Evolutionary conservation across 2,888 invertebrate genomes (phyloP).

Genomic region (Lepidochrysops patricia): DNA sequence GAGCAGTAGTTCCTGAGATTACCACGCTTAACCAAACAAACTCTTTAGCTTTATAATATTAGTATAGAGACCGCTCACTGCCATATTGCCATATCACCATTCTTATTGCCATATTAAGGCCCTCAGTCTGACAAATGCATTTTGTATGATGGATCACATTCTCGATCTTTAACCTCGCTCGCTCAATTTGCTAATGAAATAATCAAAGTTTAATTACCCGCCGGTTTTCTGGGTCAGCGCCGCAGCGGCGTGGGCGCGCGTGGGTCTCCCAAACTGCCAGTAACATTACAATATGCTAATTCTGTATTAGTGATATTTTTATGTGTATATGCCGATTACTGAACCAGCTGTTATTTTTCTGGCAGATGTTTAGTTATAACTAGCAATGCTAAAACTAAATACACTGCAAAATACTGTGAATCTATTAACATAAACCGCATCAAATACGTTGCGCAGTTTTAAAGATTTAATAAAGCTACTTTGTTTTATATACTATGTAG

Average conservation of each 20-base stretch:
- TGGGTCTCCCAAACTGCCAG: background rate
- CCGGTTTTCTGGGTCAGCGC: slow-evolving; percentile 24
- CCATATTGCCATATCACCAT: no score
- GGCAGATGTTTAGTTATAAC: no score
- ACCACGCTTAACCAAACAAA: no score
- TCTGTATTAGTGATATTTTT: background rate
- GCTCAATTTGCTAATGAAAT: slow-evolving; percentile 19
- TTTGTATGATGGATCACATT: background rate
- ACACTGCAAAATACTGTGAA: no score
- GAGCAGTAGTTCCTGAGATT: no score
- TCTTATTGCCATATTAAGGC: background rate
- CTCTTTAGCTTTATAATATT: background rate
- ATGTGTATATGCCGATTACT: no score
- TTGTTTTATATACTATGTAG: no score
- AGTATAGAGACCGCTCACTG: no score
- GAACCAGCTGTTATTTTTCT: no score
- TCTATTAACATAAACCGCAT: background rate
- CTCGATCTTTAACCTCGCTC: slow-evolving; percentile 7
- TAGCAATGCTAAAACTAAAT: no score
- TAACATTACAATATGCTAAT: background rate
- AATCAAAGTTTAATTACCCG: slow-evolving; percentile 25
- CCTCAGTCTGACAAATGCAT: background rate
- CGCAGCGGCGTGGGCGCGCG: background rate
- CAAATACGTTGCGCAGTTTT: no score
- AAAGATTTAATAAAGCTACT: no score